Evolutionary conservation across 2,797 vertebrate genomes (phyloP).

Genomic region (Pygocentrus nattereri): DNA sequence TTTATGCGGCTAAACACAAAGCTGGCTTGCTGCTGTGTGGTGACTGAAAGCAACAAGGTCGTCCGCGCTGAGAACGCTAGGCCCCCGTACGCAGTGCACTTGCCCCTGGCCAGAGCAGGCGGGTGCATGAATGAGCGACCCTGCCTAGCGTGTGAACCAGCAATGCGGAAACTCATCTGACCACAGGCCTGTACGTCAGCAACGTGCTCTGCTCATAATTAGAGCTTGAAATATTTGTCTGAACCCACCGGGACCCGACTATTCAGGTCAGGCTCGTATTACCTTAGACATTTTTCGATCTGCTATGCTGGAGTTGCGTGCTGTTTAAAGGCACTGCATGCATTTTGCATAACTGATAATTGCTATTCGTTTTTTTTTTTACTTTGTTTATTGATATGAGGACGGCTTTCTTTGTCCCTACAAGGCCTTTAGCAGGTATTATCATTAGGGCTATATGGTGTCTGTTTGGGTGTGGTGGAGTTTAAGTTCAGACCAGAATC

Average conservation of each 20-base stretch:
- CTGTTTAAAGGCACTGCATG: too few species aligned
- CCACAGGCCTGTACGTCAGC: conserved; percentile 24
- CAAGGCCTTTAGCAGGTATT: neutral
- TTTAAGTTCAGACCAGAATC: neutral
- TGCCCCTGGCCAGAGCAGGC: conserved; percentile 2
- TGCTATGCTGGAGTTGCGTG: too few species aligned
- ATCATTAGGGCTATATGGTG: neutral
- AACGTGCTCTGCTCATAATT: neutral
- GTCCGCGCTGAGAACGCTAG: neutral
- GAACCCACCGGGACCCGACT: neutral
- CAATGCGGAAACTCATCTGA: conserved; percentile 43
- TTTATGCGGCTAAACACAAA: neutral
- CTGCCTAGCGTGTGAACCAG: conserved; percentile 18
- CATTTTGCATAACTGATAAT: too few species aligned
- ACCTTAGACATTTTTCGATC: neutral
- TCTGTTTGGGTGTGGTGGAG: neutral
- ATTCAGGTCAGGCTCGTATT: neutral
- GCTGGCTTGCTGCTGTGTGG: neutral
- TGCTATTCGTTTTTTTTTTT: too few species aligned
- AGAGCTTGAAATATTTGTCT: neutral
- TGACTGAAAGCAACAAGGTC: conserved; percentile 16
- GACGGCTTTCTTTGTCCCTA: neutral
- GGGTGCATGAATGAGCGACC: conserved; percentile 32
- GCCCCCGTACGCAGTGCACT: conserved; percentile 8
- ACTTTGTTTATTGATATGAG: too few species aligned